Conservation (phyloP, 2,888 invertebrate species). For the Nineta flava region DNA sequence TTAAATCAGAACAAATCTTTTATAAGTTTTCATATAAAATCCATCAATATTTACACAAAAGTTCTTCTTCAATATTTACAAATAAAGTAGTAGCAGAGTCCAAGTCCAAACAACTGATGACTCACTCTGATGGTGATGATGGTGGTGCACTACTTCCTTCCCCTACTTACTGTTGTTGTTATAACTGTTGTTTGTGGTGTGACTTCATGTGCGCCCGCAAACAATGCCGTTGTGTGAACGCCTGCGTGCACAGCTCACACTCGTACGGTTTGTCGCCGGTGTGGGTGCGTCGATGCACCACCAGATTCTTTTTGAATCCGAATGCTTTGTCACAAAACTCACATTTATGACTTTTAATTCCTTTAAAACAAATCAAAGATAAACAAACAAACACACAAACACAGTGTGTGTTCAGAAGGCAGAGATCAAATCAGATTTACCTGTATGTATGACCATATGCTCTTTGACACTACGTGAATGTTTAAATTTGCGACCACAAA, state of each 20-base stretch:
- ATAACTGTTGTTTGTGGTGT: constrained; percentile 17
- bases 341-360: constrained; percentile 20
- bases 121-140: no score
- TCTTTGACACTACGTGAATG: constrained; percentile 15
- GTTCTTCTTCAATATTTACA: no score
- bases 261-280: constrained; percentile 34
- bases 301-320: constrained; percentile 32
- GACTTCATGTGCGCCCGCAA: constrained; percentile 32
- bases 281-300: constrained; percentile 34
- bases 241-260: constrained; percentile 35
- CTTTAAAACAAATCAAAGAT: neutral
- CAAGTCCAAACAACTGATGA: no score
- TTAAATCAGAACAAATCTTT: no score
- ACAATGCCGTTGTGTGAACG: constrained; percentile 36
- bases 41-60: no score
- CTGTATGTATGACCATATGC: constrained; percentile 17
- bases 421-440: constrained; percentile 4
- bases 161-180: no score
- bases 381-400: neutral
- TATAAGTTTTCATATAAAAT: no score
- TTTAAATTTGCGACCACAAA: constrained; percentile 16
- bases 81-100: no score
- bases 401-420: no score
- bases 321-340: constrained; percentile 35
- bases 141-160: no score